phyloP scores from a whole-genome alignment of 2,888 invertebrate species.

The Epinotia ramella region DNA sequence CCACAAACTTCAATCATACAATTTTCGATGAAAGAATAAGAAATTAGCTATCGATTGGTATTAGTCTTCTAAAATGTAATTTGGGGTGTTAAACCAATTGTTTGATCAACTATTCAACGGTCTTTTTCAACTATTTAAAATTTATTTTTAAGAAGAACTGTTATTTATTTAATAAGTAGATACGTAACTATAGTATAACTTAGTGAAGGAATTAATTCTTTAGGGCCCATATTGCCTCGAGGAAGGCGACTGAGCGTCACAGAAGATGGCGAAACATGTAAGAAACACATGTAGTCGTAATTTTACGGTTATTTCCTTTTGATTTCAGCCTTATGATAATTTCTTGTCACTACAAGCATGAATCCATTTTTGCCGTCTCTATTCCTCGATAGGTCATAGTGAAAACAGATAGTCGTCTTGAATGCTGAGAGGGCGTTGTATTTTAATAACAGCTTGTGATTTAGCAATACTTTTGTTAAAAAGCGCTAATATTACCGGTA shows the following conservation, averaged over 20 bases:
- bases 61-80: not conserved
- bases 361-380: slow-evolving; percentile 1
- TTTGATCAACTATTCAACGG: too few species aligned
- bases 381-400: slow-evolving; percentile 4
- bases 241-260: slow-evolving; percentile 88
- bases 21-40: too few species aligned
- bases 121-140: too few species aligned
- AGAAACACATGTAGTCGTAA: slow-evolving; percentile 67
- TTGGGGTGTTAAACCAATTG: not conserved
- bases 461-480: not conserved
- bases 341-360: slow-evolving; percentile 45
- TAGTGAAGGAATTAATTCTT: slow-evolving; percentile 48
- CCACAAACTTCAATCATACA: too few species aligned
- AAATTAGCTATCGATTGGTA: too few species aligned
- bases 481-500: not conserved
- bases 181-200: slow-evolving; percentile 13
- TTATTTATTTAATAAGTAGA: not conserved
- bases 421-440: not conserved
- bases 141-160: not conserved
- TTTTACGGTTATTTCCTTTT: slow-evolving; percentile 49
- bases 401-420: not conserved
- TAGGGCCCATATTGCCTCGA: slow-evolving; percentile 84
- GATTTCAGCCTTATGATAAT: slow-evolving; percentile 45
- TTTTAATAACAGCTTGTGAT: not conserved
- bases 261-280: slow-evolving; percentile 91